These are phyloP conservation scores for Sycobia sp. DNA, from an alignment of 1,140 invertebrate genomes.

Conservation along the genomic window DNA sequence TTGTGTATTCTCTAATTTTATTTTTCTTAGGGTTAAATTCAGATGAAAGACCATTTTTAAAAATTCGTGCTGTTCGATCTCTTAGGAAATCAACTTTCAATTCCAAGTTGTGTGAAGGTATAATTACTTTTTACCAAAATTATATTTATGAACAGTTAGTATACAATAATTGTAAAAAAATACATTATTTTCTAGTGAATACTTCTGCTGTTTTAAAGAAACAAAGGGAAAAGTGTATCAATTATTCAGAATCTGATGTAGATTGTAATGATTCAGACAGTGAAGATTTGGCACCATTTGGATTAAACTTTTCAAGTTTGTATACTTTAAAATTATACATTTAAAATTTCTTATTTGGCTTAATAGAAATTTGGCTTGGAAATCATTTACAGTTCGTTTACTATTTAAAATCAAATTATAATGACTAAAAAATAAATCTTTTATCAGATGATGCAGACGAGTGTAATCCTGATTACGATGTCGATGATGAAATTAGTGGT, in stretches of 20 bases:
- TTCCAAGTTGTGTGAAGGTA: constrained; percentile 14
- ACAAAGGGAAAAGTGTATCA: background rate
- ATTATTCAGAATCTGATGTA: background rate
- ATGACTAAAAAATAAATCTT: no score
- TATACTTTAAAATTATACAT: background rate
- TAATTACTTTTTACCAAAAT: background rate
- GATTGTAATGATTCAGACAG: background rate
- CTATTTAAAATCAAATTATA: no score
- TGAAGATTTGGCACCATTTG: constrained; percentile 10
- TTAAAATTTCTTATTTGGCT: no score
- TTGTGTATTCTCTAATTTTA: background rate
- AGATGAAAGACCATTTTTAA: constrained; percentile 8
- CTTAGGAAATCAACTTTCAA: background rate
- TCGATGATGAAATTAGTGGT: no score
- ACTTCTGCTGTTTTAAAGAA: background rate
- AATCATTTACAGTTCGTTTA: no score
- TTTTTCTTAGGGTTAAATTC: background rate
- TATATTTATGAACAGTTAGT: background rate
- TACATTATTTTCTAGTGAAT: background rate
- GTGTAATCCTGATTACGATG: no score
- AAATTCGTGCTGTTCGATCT: constrained; percentile 21
- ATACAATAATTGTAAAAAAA: background rate
- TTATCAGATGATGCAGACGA: constrained; percentile 2
- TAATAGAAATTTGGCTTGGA: no score
- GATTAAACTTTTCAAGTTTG: constrained; percentile 14